Evolutionary conservation across 1,140 invertebrate species (phyloP).

Genomic region (Drosophila melanica): DNA sequence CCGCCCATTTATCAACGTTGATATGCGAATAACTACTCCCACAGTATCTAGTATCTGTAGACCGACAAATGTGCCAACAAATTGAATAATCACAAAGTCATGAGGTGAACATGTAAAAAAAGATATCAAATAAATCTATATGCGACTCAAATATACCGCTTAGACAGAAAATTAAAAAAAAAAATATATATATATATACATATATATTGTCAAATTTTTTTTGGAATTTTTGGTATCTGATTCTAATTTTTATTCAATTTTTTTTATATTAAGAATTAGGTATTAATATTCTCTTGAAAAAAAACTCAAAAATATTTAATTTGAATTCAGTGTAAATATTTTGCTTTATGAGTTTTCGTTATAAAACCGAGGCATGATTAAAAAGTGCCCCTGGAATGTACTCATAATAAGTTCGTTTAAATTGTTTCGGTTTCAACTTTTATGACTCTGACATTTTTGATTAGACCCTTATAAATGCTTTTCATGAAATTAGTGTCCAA

Average conservation of each 20-base stretch:
- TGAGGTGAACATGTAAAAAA: background rate
- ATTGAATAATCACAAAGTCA: constrained; percentile 34
- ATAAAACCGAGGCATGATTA: too few relatives aligned
- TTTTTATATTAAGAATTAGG: too few relatives aligned
- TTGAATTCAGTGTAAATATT: too few relatives aligned
- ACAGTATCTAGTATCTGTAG: background rate
- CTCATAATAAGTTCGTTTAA: too few relatives aligned
- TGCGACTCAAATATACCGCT: constrained; percentile 1
- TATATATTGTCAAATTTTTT: too few relatives aligned
- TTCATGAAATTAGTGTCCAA: too few relatives aligned
- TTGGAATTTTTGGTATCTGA: background rate
- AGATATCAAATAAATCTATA: background rate
- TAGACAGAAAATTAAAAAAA: background rate
- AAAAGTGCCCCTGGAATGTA: too few relatives aligned
- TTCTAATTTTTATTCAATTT: background rate
- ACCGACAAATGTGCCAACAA: constrained; percentile 14
- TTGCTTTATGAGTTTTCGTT: too few relatives aligned
- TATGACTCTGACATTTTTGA: background rate
- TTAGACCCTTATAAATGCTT: background rate
- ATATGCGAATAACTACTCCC: background rate
- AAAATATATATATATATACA: too few relatives aligned
- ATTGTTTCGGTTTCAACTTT: background rate
- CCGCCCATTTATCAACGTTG: constrained; percentile 5
- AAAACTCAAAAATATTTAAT: too few relatives aligned
- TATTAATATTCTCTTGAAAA: too few relatives aligned